phyloP scores from a whole-genome alignment of 2,113 vertebrate species.

The Nothocercus nigrocapillus region DNA sequence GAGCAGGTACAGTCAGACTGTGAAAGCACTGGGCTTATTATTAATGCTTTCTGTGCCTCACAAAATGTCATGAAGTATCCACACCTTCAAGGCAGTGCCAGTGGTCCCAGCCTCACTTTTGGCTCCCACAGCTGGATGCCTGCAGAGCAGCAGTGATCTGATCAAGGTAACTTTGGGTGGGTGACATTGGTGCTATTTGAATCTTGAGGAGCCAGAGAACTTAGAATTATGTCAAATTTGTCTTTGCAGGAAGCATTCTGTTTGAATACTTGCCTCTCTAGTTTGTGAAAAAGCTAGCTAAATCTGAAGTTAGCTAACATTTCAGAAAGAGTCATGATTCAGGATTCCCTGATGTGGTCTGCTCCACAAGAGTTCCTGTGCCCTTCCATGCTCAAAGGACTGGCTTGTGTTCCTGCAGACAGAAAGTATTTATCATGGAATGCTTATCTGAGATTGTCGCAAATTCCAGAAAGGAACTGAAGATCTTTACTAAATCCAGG shows the following conservation, averaged over 20 bases:
- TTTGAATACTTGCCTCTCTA: background rate
- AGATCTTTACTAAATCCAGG: background rate
- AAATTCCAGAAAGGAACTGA: background rate
- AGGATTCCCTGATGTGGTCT: background rate
- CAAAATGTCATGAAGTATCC: background rate
- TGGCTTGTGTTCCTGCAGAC: background rate
- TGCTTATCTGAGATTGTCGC: background rate
- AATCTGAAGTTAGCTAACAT: background rate
- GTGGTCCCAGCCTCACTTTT: background rate
- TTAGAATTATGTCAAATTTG: background rate
- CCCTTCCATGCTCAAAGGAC: background rate
- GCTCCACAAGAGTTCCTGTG: background rate
- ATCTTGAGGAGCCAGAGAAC: background rate
- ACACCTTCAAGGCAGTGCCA: background rate
- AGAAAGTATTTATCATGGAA: background rate
- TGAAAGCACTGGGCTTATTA: background rate
- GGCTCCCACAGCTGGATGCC: background rate
- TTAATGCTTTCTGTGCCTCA: background rate
- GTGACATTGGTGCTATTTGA: background rate
- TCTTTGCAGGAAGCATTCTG: background rate
- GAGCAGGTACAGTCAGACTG: background rate
- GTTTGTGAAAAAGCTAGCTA: background rate
- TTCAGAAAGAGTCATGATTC: background rate
- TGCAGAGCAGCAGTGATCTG: background rate
- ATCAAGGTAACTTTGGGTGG: background rate